Percentiles rank a stretch among this genome's conserved stretches.
phyloP scores from a whole-genome alignment of 2,888 invertebrate species.

The Chalcosyrphus nemorum region DNA sequence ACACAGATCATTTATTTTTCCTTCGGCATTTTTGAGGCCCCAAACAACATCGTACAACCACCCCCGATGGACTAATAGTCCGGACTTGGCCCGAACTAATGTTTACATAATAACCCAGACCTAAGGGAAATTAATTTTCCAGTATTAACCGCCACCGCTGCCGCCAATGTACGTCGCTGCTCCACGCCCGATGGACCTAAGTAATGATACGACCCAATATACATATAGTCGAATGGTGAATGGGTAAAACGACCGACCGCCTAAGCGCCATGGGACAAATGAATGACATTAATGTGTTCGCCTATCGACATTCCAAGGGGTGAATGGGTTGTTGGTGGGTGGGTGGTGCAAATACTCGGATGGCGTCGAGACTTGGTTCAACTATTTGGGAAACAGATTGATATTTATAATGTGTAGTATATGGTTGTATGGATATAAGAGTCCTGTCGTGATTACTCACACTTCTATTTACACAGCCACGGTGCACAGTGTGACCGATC shows the following conservation, averaged over 20 bases:
- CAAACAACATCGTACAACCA: constrained; percentile 56
- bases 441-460: not conserved
- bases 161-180: not conserved
- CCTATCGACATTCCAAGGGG: constrained; percentile 50
- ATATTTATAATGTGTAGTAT: constrained; percentile 31
- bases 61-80: constrained; percentile 68
- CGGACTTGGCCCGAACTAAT: constrained; percentile 66
- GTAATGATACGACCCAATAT: constrained; percentile 30
- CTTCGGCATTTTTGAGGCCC: constrained; percentile 65
- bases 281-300: constrained; percentile 63
- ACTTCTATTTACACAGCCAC: not conserved
- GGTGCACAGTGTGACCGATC: constrained; percentile 1
- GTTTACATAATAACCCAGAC: constrained; percentile 73
- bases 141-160: constrained; percentile 57
- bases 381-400: constrained; percentile 27
- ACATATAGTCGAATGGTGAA: constrained; percentile 18
- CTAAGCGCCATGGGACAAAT: constrained; percentile 57
- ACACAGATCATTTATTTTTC: constrained; percentile 72
- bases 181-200: not conserved
- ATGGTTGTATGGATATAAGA: not conserved
- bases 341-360: not conserved
- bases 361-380: not conserved
- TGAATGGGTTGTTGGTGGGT: not conserved
- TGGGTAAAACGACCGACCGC: constrained; percentile 12
- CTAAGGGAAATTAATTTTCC: constrained; percentile 73